Evolutionary conservation across 2,797 vertebrate species (phyloP), one percentile per base, ranked within the genome.

Genomic region (Sitta carolinensis): DNA sequence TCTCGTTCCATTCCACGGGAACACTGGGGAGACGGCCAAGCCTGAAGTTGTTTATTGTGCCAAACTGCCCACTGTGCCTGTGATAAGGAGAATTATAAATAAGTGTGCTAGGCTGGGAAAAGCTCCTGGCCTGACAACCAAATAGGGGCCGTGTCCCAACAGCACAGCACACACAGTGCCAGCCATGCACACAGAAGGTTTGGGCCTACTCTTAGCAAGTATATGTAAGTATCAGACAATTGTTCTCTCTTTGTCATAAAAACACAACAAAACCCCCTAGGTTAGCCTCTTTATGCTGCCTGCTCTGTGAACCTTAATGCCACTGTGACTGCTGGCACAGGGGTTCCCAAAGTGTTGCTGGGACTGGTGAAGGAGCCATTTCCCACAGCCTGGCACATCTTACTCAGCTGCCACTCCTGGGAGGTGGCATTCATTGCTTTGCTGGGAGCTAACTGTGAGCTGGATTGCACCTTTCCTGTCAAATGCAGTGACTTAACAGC

Each of bases 1-100:
- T 99, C 97, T 99, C 99, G 15, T 99, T 99, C 99, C 99, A 99
- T 78, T 99, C 99, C 81, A 99, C 99, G 0, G 99, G 99, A 50
- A 99, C 99, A 5, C 99, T 99, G 95, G 99, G 99, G 69, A 99
- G 98, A 11, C 99, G 98, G 55, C 99, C 99, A 76, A 99, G 97
- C 3, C 99, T 98, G 97, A 99, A 99, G 97, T 99, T 99, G 96
- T 99, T 99, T 97, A 99, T 99, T 26, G 99, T 99, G 63, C 99
- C 99, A 84, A 99, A 99, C 96, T 99, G 99, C 27, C 99, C 99
- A 2, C 99, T 99, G 96, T 99, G 99, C 99, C 99, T 99, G 85
- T 1, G 67, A 80, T 29, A 83, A 69, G 72, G 54, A 68, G 47
- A 68, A 45, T 47, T 55, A 78, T 23, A 82, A 73, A 52, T 74